Base-by-base conservation (phyloP, 2,888 invertebrate genomes). In the Eugnorisma glareosa region DNA sequence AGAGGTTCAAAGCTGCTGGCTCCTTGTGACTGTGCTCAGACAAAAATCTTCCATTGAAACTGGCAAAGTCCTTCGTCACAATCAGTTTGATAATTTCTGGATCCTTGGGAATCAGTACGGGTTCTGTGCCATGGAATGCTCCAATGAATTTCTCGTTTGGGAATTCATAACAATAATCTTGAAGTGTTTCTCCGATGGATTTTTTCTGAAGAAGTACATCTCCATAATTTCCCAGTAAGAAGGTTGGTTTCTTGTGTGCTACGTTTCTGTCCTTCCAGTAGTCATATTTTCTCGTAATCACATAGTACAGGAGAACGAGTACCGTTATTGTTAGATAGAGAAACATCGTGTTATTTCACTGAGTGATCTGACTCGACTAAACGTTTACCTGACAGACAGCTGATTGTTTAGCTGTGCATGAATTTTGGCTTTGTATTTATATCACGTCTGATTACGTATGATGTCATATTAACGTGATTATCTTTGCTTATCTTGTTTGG, bases 121-220 rank as follows among this genome's bases (percentile, higher is more conserved):
- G 92, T 66, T 92, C 91, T 0, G 93, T 92, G 0, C 90, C 92
- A 64, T 87, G 91, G 68, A 85, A 93, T 0, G 89, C 90, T 35
- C 94, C 93, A 10, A 94, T 73, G 35, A 90, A 89, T 1, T 91
- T 90, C n/a, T 90, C 92, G 7, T 91, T 77, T 0, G 90, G 90
- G 45, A 91, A 92, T 69, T 89, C 66, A 31, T 86, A 71, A 77
- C 92, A 93, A 24, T 93, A 88, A 5, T 89, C 87, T 63, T 86
- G 81, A 1, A 89, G 75, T 0, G 87, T 75, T 21, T 86, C 64
- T 0, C 82, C 77, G 1, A 87, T n/a, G n/a, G 63, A 75, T 63
- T 87, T 84, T 75, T 85, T 91, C 45, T 87, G 63, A 2, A 90
- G 73, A 7, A 93, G 77, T 37, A 81, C 79, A 13, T 91, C 84